Conservation (phyloP, 2,888 invertebrate genomes). For the Trilocha varians region DNA sequence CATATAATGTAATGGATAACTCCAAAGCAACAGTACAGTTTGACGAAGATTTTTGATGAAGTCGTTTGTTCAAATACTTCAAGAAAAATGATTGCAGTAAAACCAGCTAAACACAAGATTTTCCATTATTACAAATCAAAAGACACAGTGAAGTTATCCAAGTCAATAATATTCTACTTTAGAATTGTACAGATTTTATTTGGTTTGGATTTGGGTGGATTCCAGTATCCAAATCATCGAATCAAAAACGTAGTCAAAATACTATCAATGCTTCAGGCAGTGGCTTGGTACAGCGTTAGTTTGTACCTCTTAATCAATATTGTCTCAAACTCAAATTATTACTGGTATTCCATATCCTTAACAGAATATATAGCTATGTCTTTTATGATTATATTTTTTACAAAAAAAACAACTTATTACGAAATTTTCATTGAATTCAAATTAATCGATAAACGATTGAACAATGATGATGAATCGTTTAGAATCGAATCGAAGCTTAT, state of each 20-base stretch:
- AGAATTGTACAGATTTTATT: neutral
- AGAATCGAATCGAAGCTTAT: neutral
- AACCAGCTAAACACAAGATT: neutral
- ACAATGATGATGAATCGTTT: neutral
- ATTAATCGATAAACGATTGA: neutral
- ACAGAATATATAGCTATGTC: neutral
- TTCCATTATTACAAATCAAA: neutral
- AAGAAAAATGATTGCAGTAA: neutral
- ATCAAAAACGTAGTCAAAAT: neutral
- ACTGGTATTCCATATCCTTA: neutral
- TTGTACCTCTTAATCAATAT: neutral
- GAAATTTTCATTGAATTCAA: neutral
- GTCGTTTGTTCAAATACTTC: neutral
- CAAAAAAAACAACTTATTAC: neutral
- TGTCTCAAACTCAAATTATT: neutral
- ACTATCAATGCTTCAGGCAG: neutral
- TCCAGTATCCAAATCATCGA: neutral
- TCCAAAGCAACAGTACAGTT: too few species aligned
- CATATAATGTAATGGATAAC: too few species aligned
- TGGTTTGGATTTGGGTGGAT: neutral
- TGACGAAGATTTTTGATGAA: neutral
- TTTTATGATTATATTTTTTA: neutral
- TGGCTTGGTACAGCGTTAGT: neutral
- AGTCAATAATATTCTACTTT: neutral
- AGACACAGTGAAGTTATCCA: neutral